phyloP scores from a whole-genome alignment of 64 coral and sea anemone species.

The Cladopsammia gracilis region DNA sequence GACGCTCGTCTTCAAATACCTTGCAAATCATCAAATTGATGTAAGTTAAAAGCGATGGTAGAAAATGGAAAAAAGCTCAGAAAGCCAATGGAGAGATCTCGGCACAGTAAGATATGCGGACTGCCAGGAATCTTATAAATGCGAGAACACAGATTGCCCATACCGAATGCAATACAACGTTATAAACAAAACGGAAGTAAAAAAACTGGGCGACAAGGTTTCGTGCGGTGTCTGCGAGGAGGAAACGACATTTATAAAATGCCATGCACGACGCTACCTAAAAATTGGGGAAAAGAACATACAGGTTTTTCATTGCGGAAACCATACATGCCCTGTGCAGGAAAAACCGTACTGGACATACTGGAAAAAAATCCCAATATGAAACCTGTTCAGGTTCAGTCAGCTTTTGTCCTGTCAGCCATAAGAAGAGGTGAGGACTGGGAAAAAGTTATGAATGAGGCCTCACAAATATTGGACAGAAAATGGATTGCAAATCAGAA shows the following conservation, averaged over 20 bases:
- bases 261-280: too few species aligned
- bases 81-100: slow-evolving; percentile 11
- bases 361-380: slow-evolving; percentile 21
- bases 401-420: background rate
- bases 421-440: slow-evolving; percentile 4
- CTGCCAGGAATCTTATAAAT: slow-evolving; percentile 56
- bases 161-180: slow-evolving; percentile 37
- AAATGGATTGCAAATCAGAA: slow-evolving; percentile 64
- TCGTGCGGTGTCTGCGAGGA: slow-evolving; percentile 34
- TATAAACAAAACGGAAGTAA: slow-evolving; percentile 33
- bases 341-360: background rate
- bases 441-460: slow-evolving; percentile 8
- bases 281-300: too few species aligned
- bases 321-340: too few species aligned
- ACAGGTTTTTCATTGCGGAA: too few species aligned
- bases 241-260: background rate
- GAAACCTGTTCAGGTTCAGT: slow-evolving; percentile 46
- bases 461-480: background rate
- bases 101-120: slow-evolving; percentile 44
- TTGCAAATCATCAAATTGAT: too few species aligned
- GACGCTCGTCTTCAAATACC: too few species aligned
- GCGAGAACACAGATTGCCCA: slow-evolving; percentile 20
- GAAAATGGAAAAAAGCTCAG: slow-evolving; percentile 66
- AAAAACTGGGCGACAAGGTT: slow-evolving; percentile 16
- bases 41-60: too few species aligned